Percentiles rank a stretch among this genome's conserved stretches.
Evolutionary conservation across 2,113 vertebrate genomes (phyloP).

Genomic region (Cisticola juncidis): DNA sequence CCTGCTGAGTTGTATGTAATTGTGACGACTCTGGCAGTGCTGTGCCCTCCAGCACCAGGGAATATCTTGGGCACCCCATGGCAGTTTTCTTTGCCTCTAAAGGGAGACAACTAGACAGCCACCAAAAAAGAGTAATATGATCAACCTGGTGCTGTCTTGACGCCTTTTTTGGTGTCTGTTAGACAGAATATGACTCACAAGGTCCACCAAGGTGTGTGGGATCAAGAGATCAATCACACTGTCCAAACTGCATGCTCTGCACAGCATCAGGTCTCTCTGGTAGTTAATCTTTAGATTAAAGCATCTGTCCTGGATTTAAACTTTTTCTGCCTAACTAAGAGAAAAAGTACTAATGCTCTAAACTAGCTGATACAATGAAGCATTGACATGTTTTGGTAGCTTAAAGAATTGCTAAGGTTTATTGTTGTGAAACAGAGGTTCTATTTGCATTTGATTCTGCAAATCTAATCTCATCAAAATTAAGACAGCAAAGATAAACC

Average conservation of each 20-base stretch:
- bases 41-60: neutral
- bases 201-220: neutral
- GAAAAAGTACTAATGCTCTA: neutral
- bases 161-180: neutral
- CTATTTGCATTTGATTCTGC: slow-evolving; percentile 16
- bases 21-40: neutral
- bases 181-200: neutral
- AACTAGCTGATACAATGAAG: neutral
- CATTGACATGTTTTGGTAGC: neutral
- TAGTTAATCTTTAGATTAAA: neutral
- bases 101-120: neutral
- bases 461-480: slow-evolving; percentile 24
- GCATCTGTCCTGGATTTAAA: neutral
- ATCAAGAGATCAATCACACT: neutral
- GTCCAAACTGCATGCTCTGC: accelerated
- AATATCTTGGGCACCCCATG: neutral
- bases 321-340: neutral
- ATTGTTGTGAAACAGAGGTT: neutral
- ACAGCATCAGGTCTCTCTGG: neutral
- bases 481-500: slow-evolving; percentile 7
- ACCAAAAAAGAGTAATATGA: neutral
- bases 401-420: neutral
- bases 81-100: neutral
- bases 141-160: neutral
- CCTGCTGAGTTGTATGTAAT: neutral